Conservation (phyloP, 92 coral and sea anemone genomes). For the Porites lobata region DNA sequence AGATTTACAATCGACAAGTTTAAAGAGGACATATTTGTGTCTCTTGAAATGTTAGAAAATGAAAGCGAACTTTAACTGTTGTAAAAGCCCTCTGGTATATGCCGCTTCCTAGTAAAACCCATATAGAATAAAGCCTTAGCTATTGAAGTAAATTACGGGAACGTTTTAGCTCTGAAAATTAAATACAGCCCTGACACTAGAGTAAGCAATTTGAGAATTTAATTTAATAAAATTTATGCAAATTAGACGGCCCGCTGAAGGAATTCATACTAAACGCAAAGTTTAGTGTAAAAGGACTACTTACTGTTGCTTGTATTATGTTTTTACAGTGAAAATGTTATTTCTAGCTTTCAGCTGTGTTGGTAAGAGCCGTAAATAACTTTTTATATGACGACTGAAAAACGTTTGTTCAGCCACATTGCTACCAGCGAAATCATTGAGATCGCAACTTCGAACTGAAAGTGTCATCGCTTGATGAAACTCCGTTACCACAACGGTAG, state of each 20-base stretch:
- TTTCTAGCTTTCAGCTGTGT: conserved; percentile 10
- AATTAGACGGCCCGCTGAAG: conserved; percentile 13
- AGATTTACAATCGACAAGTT: not conserved
- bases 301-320: conserved; percentile 13
- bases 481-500: conserved; percentile 15
- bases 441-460: conserved; percentile 33
- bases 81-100: not conserved
- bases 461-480: conserved; percentile 30
- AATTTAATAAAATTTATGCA: conserved; percentile 8
- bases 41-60: not conserved
- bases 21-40: not conserved
- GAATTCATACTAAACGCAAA: conserved; percentile 6
- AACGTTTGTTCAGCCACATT: conserved; percentile 22
- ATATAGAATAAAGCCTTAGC: too few relatives aligned
- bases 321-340: conserved; percentile 19
- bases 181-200: too few relatives aligned
- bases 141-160: too few relatives aligned
- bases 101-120: not conserved
- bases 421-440: conserved; percentile 22
- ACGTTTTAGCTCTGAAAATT: too few relatives aligned
- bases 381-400: conserved; percentile 12
- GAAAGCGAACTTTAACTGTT: too few relatives aligned
- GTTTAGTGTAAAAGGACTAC: conserved; percentile 8
- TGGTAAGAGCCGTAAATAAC: conserved; percentile 17
- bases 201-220: not conserved